Conservation (phyloP, 2,113 vertebrate genomes). For the Engystomops pustulosus region DNA sequence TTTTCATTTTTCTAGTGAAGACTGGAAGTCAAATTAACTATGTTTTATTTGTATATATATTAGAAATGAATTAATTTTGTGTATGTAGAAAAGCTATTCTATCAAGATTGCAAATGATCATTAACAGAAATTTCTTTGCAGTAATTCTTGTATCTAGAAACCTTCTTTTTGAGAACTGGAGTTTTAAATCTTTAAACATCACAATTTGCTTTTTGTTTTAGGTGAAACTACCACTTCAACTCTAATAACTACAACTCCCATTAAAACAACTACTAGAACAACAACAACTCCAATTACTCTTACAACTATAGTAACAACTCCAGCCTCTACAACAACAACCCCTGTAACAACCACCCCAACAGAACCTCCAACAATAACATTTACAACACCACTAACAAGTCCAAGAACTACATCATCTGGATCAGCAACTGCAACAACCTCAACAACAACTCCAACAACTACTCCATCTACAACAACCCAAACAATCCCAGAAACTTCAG, state of each 20-base stretch:
- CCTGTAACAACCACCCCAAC: background rate
- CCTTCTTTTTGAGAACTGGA: background rate
- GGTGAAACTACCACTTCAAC: background rate
- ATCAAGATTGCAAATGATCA: too few species aligned
- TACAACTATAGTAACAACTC: background rate
- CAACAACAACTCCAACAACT: too few species aligned
- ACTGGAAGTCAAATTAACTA: too few species aligned
- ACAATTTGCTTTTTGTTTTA: background rate
- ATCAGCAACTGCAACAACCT: background rate
- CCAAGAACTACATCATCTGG: background rate
- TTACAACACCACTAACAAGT: background rate
- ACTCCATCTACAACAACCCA: too few species aligned
- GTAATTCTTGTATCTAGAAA: too few species aligned
- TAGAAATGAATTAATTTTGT: too few species aligned
- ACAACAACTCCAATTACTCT: background rate
- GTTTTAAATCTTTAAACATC: background rate
- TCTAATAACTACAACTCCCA: background rate
- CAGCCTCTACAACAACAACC: background rate
- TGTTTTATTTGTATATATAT: too few species aligned
- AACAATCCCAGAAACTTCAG: too few species aligned
- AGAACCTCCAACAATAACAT: background rate
- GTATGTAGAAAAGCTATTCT: too few species aligned
- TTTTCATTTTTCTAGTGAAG: too few species aligned
- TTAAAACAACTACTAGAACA: background rate
- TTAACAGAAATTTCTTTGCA: too few species aligned